phyloP scores from a whole-genome alignment of 2,113 vertebrate genomes.

The Notarius quadriscutis region DNA sequence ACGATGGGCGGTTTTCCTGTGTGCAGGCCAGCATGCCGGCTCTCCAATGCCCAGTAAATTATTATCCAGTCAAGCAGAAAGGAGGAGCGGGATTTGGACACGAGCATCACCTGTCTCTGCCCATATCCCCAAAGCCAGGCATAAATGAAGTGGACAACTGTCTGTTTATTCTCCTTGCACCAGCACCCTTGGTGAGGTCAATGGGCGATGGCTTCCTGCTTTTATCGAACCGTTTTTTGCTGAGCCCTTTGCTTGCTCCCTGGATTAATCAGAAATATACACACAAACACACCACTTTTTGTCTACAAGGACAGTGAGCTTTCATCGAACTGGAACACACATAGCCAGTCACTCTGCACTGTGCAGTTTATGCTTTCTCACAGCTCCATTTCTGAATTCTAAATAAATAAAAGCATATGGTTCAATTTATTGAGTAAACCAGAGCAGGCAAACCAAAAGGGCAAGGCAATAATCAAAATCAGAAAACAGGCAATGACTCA shows the following conservation, averaged over 20 bases:
- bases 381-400: neutral
- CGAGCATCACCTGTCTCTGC: constrained; percentile 64
- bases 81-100: constrained; percentile 69
- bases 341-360: neutral
- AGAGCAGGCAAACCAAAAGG: neutral
- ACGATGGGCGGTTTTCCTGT: constrained; percentile 68
- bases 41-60: constrained; percentile 74
- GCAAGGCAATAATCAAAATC: constrained; percentile 18
- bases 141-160: constrained; percentile 58
- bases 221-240: constrained; percentile 41
- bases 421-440: constrained; percentile 12
- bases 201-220: neutral
- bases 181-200: constrained; percentile 18
- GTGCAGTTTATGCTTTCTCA: too few relatives aligned
- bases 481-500: constrained; percentile 13
- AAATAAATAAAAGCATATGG: neutral
- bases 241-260: constrained; percentile 40
- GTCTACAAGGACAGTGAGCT: neutral
- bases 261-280: constrained; percentile 52
- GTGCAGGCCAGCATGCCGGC: constrained; percentile 68
- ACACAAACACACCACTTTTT: constrained; percentile 1
- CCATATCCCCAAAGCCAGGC: constrained; percentile 53
- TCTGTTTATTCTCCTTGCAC: constrained; percentile 52
- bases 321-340: constrained; percentile 3
- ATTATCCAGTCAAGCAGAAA: constrained; percentile 76